Evolutionary conservation across 2,888 invertebrate genomes (phyloP), one percentile per base, ranked within the genome.

Genomic region (Oscheius sp.): DNA sequence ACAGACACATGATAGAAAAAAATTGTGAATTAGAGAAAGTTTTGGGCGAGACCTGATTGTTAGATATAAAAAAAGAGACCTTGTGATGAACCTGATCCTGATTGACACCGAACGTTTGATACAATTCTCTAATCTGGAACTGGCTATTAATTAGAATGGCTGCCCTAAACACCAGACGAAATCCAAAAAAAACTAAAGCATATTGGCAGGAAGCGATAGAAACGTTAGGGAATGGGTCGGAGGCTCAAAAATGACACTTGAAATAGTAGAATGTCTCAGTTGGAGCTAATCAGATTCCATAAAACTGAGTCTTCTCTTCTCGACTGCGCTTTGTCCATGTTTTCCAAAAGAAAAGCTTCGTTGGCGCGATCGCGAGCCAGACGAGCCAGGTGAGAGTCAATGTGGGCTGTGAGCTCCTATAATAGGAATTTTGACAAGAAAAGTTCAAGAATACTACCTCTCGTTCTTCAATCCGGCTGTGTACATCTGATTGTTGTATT

Each of bases 351-450:
- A 37, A 68, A 68, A 5, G 53, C 53, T 37, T 68, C 68, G 55
- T 68, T 68, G 55, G 68, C 32, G 33, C 68, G 68, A 68, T 68
- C 68, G 55, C 68, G 68, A 55, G 68, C 53, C n/a, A 68, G 55
- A 55, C 68, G 53, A 55, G 68, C 68, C n/a, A 68, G 2, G 55
- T 68, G 68, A 53, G 55, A 13, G 55, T 68, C 68, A 55, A 68
- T 53, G 68, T 55, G 55, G 68, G 68, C 11, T n/a, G 68, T 68
- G 42, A 68, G 55, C 35, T 68, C 68, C 68, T 68, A 21, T 58
- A 51, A 66, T 21, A 21, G 35, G 51, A 37, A 55, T 53, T 42
- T 35, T 33, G 10, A 10, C 21, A 47, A 21, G 48, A 29, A 29
- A 63, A 48, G 10, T 53, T 53, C 21, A 21, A 21, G 53, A n/a